Evolutionary conservation across 1,140 invertebrate genomes (phyloP).

Genomic region (Mycetomoellerius zeteki): DNA sequence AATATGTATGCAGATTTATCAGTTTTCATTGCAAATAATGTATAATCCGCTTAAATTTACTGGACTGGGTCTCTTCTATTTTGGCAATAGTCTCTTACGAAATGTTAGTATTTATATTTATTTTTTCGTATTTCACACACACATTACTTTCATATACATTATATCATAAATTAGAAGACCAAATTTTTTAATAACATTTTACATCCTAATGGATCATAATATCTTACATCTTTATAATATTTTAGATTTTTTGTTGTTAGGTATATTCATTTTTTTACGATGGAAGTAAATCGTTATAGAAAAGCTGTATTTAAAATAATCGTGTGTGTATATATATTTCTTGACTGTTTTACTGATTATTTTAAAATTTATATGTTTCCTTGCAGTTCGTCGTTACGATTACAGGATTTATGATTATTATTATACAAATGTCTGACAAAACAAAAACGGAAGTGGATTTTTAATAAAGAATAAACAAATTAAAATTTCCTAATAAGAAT

Average conservation of each 20-base stretch:
- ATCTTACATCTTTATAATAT: background rate
- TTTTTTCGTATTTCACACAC: background rate
- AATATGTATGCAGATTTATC: constrained; percentile 11
- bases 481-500: too few species aligned
- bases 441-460: background rate
- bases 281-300: background rate
- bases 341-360: background rate
- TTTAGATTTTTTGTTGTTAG: background rate
- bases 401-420: background rate
- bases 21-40: constrained; percentile 29
- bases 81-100: background rate
- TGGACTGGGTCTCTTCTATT: constrained; percentile 30
- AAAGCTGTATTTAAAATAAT: background rate
- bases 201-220: background rate
- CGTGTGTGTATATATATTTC: too few species aligned
- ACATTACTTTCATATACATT: background rate
- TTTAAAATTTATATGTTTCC: background rate
- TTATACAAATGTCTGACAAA: background rate
- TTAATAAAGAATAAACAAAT: background rate
- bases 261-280: background rate
- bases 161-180: background rate
- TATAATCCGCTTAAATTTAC: constrained; percentile 14
- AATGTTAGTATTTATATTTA: constrained; percentile 20
- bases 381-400: background rate
- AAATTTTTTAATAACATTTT: too few species aligned